These are phyloP conservation scores for Anguilla pacifica DNA, from an alignment of 2,797 vertebrate genomes.

Conservation along the genomic window DNA sequence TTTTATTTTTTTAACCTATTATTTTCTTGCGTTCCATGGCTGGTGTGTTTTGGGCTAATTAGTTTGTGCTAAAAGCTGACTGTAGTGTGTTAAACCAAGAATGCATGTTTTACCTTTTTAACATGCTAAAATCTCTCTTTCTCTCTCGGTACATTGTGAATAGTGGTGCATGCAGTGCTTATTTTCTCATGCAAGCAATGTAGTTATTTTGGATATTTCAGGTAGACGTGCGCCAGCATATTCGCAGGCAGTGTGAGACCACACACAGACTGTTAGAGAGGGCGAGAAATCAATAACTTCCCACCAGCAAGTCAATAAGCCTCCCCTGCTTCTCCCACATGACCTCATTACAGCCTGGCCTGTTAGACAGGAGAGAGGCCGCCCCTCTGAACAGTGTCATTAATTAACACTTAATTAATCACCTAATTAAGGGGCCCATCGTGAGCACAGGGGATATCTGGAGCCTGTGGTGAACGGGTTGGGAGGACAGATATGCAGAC, in stretches of 20 bases:
- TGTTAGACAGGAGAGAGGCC: slow-evolving; percentile 30
- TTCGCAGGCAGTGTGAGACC: not conserved
- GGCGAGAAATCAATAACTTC: slow-evolving; percentile 28
- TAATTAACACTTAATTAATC: not conserved
- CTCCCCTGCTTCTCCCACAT: slow-evolving; percentile 2
- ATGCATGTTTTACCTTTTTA: not conserved
- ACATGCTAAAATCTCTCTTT: not conserved
- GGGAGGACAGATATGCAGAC: not conserved
- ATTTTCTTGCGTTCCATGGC: not conserved
- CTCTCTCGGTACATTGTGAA: not conserved
- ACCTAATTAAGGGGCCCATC: slow-evolving; percentile 16
- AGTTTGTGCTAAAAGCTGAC: not conserved
- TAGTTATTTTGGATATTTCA: not conserved
- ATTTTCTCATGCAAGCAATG: not conserved
- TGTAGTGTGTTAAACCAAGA: not conserved
- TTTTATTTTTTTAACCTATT: not conserved
- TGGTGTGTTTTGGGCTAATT: not conserved
- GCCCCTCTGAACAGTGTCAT: not conserved
- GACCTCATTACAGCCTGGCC: slow-evolving; percentile 21
- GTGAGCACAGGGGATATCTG: not conserved
- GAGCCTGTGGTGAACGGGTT: not conserved
- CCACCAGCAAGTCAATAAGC: slow-evolving; percentile 30
- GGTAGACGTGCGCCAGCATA: not conserved
- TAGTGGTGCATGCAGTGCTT: not conserved
- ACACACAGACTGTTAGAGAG: not conserved